Percentiles rank a stretch among this genome's conserved stretches.
phyloP scores from a whole-genome alignment of 2,888 invertebrate genomes.

The Eupithecia dodoneata region DNA sequence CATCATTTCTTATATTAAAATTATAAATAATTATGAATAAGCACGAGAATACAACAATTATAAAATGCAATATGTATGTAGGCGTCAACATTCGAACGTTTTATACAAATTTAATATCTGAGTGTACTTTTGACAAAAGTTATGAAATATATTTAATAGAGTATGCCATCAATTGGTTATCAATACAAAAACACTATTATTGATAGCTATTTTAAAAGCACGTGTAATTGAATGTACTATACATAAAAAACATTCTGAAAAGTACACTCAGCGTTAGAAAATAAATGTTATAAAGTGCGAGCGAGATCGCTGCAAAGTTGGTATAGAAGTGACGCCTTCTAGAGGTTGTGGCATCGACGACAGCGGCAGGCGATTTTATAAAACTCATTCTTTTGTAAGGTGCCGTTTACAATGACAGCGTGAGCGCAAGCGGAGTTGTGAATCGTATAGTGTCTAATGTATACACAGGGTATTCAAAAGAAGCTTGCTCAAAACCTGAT shows the following conservation, averaged over 20 bases:
- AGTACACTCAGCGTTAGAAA: not conserved
- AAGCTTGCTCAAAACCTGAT: not conserved
- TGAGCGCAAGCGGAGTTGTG: not conserved
- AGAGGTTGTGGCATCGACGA: not conserved
- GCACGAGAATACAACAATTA: conserved; percentile 6
- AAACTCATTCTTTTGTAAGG: not conserved
- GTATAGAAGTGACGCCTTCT: not conserved
- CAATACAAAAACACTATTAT: not conserved
- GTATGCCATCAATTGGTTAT: not conserved
- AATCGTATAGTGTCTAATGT: not conserved
- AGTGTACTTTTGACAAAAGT: not conserved
- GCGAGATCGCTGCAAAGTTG: not conserved
- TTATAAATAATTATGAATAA: conserved; percentile 10
- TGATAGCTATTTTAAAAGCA: not conserved
- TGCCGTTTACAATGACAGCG: not conserved
- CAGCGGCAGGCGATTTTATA: not conserved
- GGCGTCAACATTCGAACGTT: not conserved
- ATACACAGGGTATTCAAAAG: not conserved
- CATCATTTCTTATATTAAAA: not conserved
- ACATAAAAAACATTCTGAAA: not conserved
- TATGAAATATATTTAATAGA: not conserved
- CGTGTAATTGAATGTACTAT: not conserved
- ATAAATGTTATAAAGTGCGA: not conserved
- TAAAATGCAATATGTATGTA: not conserved
- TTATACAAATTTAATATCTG: not conserved